Conservation (phyloP, 2,888 invertebrate species). For the Temnothorax rugatulus region DNA sequence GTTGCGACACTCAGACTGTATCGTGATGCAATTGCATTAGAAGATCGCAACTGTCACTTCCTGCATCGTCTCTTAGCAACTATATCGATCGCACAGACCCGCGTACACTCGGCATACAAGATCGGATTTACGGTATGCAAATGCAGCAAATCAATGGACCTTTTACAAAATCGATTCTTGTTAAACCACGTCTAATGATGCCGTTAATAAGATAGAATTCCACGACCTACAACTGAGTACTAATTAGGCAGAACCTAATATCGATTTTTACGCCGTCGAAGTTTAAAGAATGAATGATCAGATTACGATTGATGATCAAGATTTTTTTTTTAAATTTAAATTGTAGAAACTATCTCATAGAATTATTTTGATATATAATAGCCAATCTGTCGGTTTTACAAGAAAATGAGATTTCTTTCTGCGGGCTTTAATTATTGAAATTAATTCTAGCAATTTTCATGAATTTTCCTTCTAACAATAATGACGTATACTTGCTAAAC, state of each 20-base stretch:
- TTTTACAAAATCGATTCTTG: conserved; percentile 27
- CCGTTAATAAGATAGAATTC: neutral
- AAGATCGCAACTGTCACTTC: conserved; percentile 2
- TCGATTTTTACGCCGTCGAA: neutral
- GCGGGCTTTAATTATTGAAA: neutral
- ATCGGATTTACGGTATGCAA: neutral
- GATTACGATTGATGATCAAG: neutral
- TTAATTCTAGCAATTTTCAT: neutral
- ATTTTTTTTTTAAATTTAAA: neutral
- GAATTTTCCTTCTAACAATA: neutral
- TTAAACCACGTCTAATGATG: neutral
- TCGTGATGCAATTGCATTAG: conserved; percentile 19
- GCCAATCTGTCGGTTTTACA: neutral
- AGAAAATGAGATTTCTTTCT: neutral
- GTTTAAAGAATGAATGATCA: neutral
- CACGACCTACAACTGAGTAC: neutral
- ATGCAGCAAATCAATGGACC: conserved; percentile 1
- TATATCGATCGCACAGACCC: conserved; percentile 1
- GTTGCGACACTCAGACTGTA: neutral
- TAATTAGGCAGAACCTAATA: neutral
- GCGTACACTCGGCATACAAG: neutral
- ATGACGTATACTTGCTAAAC: neutral
- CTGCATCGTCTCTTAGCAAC: neutral
- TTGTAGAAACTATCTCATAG: neutral
- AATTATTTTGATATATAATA: neutral